Evolutionary conservation across 2,113 vertebrate species (phyloP).

Genomic region (Scopus umbretta): DNA sequence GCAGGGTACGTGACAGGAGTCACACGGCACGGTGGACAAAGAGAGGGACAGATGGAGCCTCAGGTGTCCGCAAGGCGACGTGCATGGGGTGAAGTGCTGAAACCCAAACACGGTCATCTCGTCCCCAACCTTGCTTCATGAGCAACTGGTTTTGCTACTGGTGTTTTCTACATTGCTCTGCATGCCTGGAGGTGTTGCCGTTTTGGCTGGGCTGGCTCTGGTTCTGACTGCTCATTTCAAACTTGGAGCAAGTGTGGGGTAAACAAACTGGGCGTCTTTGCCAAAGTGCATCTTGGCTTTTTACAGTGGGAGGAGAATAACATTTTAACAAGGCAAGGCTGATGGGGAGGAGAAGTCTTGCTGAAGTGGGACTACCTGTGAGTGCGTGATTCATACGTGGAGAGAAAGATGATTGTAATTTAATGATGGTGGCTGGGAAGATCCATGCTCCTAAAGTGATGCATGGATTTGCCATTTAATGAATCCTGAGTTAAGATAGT

Average conservation of each 20-base stretch:
- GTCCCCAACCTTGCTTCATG: background rate
- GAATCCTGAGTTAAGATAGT: background rate
- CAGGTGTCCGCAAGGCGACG: background rate
- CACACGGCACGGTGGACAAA: background rate
- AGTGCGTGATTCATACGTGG: background rate
- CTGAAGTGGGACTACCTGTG: background rate
- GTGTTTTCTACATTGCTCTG: accelerated
- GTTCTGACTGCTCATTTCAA: background rate
- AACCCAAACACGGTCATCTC: background rate
- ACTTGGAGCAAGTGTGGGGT: background rate
- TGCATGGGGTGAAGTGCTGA: background rate
- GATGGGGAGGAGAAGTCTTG: background rate
- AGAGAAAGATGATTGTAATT: background rate
- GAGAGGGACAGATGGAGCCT: background rate
- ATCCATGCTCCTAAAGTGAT: background rate
- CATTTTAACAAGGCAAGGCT: background rate
- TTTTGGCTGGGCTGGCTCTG: background rate
- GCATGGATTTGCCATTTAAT: background rate
- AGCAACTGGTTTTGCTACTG: background rate
- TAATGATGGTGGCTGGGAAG: background rate
- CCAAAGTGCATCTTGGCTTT: background rate
- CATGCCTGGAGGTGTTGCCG: background rate
- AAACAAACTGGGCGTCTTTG: background rate
- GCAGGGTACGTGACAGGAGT: background rate
- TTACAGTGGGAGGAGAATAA: background rate